A percentile compares a stretch with the other conserved stretches of the same genome.
Conservation (phyloP, 2,888 invertebrate species). For the Eristalis tenax region DNA sequence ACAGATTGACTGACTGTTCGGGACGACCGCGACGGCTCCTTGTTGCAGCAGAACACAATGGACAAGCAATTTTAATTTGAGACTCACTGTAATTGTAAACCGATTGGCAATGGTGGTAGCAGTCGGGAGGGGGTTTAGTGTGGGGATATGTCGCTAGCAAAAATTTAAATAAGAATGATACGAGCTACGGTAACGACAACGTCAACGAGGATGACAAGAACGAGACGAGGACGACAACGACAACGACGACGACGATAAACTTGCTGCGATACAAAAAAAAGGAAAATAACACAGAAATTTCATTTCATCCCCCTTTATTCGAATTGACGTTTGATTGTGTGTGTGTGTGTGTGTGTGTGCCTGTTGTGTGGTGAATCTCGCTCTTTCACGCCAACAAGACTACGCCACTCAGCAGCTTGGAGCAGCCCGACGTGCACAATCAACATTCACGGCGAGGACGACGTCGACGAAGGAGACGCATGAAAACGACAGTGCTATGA, state of each 20-base stretch:
- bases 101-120: slow-evolving; percentile 9
- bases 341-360: neutral
- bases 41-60: slow-evolving; percentile 6
- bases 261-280: slow-evolving; percentile 48
- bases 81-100: slow-evolving; percentile 37
- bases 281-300: slow-evolving; percentile 61
- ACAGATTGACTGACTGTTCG: slow-evolving; percentile 1
- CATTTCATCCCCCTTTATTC: slow-evolving; percentile 62
- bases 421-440: slow-evolving; percentile 3
- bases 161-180: slow-evolving; percentile 1
- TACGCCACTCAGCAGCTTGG: slow-evolving; percentile 9
- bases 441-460: neutral
- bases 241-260: slow-evolving; percentile 27
- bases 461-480: slow-evolving; percentile 2
- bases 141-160: slow-evolving; percentile 25
- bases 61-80: slow-evolving; percentile 31
- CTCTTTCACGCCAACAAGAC: slow-evolving; percentile 33
- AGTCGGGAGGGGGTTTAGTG: too few species aligned
- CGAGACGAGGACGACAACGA: neutral
- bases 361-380: slow-evolving; percentile 21
- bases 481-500: slow-evolving; percentile 14
- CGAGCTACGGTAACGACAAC: slow-evolving; percentile 14
- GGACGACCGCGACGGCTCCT: neutral
- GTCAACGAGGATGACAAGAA: slow-evolving; percentile 39
- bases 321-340: neutral